Conservation (phyloP, 1,140 invertebrate genomes). For the Drosophila kikkawai region DNA sequence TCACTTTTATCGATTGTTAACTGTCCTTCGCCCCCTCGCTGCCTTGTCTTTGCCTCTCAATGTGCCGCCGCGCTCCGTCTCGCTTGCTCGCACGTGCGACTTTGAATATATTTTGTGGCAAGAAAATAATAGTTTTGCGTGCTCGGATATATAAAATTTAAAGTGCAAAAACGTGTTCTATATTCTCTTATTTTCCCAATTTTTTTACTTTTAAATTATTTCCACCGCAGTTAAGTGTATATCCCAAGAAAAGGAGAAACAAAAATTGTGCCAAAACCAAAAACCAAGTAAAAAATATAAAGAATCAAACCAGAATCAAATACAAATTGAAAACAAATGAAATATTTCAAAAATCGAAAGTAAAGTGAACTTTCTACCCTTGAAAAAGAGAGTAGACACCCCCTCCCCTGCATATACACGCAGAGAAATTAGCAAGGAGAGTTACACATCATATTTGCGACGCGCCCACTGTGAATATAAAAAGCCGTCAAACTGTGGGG, state of each 20-base stretch:
- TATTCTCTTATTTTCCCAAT: slow-evolving; percentile 7
- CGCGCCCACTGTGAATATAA: slow-evolving; percentile 85
- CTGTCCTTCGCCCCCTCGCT: slow-evolving; percentile 19
- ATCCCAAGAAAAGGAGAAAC: slow-evolving; percentile 18
- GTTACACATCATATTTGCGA: slow-evolving; percentile 57
- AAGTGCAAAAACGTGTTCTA: slow-evolving; percentile 43
- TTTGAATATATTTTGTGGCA: slow-evolving; percentile 43
- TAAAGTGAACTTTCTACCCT: slow-evolving; percentile 30
- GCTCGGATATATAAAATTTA: slow-evolving; percentile 20
- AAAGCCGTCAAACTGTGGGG: slow-evolving; percentile 97
- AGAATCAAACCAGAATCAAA: slow-evolving; percentile 28
- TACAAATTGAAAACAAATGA: slow-evolving; percentile 43
- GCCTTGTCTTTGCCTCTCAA: slow-evolving; percentile 7
- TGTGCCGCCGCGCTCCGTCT: slow-evolving; percentile 19
- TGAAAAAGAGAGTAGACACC: slow-evolving; percentile 34
- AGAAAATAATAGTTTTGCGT: slow-evolving; percentile 45
- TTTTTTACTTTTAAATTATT: slow-evolving; percentile 26
- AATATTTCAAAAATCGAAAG: slow-evolving; percentile 35
- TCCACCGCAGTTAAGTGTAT: slow-evolving; percentile 15
- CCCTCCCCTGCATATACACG: slow-evolving; percentile 27
- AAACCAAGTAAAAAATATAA: slow-evolving; percentile 34
- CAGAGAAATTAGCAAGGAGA: slow-evolving; percentile 39
- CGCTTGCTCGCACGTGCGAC: slow-evolving; percentile 47
- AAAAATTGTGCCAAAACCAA: slow-evolving; percentile 63
- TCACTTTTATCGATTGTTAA: slow-evolving; percentile 19